phyloP scores from a whole-genome alignment of 2,113 vertebrate genomes.

The Fregata magnificens region DNA sequence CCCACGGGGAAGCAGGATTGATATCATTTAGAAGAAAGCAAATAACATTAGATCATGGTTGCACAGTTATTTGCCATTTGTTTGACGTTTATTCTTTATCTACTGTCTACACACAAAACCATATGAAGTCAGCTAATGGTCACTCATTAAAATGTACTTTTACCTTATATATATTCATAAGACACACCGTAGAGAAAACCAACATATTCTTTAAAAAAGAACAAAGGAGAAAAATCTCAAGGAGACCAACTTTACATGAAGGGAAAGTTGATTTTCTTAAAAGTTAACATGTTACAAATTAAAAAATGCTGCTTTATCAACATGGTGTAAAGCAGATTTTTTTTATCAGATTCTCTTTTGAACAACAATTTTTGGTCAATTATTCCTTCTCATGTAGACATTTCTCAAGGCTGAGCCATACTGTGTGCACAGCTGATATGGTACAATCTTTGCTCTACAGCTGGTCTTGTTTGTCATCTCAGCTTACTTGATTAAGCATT shows the following conservation, averaged over 20 bases:
- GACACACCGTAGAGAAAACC: background rate
- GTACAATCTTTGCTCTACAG: constrained; percentile 64
- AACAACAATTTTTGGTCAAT: constrained; percentile 20
- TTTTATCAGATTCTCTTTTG: constrained; percentile 28
- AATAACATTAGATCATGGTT: background rate
- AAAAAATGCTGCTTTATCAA: background rate
- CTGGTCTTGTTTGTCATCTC: constrained; percentile 55
- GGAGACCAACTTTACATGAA: constrained; percentile 10
- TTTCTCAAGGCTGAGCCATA: constrained; percentile 26
- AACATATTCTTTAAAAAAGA: background rate
- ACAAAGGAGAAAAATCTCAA: background rate
- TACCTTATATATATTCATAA: constrained; percentile 33
- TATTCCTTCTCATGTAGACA: constrained; percentile 1
- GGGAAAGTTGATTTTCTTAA: background rate
- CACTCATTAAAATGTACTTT: constrained; percentile 47
- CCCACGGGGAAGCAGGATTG: background rate
- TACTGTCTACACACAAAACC: background rate
- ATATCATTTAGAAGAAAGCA: background rate
- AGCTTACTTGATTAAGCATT: constrained; percentile 42
- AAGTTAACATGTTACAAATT: constrained; percentile 16
- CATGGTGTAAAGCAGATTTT: background rate
- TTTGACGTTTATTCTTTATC: background rate
- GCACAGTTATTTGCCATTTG: background rate
- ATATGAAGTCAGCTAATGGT: background rate
- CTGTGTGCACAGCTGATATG: constrained; percentile 44